Evolutionary conservation across 2,888 invertebrate species (phyloP).

Genomic region (Piscicola geometra): DNA sequence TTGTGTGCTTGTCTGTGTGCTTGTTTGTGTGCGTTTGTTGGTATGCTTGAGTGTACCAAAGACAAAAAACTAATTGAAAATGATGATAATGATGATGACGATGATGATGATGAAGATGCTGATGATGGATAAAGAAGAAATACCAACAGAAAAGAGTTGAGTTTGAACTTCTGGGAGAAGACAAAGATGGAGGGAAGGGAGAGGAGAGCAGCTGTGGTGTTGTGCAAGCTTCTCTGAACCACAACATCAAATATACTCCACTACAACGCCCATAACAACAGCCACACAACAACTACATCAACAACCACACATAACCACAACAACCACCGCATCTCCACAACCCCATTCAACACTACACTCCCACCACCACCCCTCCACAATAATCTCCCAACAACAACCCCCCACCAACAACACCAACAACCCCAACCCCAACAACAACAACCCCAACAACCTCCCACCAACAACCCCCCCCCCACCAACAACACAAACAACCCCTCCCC

Average conservation of each 20-base stretch:
- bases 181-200: slow-evolving; percentile 75
- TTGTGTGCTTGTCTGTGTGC: too few species aligned
- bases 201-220: slow-evolving; percentile 70
- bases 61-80: too few species aligned
- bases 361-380: background rate
- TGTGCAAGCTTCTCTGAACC: background rate
- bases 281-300: too few species aligned
- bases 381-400: background rate
- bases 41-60: too few species aligned
- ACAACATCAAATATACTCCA: too few species aligned
- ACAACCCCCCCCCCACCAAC: background rate
- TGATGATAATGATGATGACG: too few species aligned
- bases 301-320: background rate
- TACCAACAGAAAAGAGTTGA: slow-evolving; percentile 57
- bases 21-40: too few species aligned
- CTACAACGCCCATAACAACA: too few species aligned
- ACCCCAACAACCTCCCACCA: background rate
- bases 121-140: too few species aligned
- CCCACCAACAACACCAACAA: background rate
- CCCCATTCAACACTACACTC: too few species aligned
- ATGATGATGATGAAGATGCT: background rate
- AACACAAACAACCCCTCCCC: background rate
- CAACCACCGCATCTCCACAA: too few species aligned
- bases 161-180: slow-evolving; percentile 66
- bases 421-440: background rate